A percentile compares a stretch with the other conserved stretches of the same genome.
Conservation (phyloP, 2,113 vertebrate species). For the Percopsis transmontana region DNA sequence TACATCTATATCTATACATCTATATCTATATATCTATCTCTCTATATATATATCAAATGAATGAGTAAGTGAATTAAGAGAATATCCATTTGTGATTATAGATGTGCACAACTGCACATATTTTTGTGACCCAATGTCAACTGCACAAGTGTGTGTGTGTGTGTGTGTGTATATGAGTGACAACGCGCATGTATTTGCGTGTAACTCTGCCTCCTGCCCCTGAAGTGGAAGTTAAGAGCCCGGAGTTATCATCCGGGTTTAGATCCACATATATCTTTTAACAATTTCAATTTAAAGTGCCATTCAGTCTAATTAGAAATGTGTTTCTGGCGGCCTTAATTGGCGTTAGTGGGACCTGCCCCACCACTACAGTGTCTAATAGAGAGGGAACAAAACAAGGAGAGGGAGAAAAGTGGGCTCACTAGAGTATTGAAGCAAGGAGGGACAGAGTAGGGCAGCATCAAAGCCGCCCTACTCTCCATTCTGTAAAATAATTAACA, state of each 20-base stretch:
- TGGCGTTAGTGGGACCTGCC: slow-evolving; percentile 59
- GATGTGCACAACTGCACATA: background rate
- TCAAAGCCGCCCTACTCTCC: slow-evolving; percentile 38
- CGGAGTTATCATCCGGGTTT: slow-evolving; percentile 49
- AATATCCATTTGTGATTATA: background rate
- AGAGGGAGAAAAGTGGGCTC: slow-evolving; percentile 24
- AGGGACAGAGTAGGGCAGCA: slow-evolving; percentile 26
- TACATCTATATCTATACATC: too few species aligned
- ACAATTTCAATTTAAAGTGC: slow-evolving; percentile 47
- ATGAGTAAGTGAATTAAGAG: too few species aligned
- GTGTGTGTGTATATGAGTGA: slow-evolving; percentile 6
- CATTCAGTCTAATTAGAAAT: slow-evolving; percentile 59
- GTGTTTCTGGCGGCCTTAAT: slow-evolving; percentile 52
- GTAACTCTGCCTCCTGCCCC: slow-evolving; percentile 9
- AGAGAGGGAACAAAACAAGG: slow-evolving; percentile 14
- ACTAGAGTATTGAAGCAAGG: slow-evolving; percentile 36
- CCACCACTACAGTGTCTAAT: slow-evolving; percentile 33
- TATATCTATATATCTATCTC: too few species aligned
- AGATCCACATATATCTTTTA: slow-evolving; percentile 50
- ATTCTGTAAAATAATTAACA: slow-evolving; percentile 40
- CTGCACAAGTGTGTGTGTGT: background rate
- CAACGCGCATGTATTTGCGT: background rate
- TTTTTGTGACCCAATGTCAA: background rate
- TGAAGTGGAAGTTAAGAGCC: slow-evolving; percentile 8
- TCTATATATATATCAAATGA: background rate